Evolutionary conservation across 2,888 invertebrate species (phyloP), one percentile per base, ranked within the genome.

Genomic region (Strigamia crassipes): DNA sequence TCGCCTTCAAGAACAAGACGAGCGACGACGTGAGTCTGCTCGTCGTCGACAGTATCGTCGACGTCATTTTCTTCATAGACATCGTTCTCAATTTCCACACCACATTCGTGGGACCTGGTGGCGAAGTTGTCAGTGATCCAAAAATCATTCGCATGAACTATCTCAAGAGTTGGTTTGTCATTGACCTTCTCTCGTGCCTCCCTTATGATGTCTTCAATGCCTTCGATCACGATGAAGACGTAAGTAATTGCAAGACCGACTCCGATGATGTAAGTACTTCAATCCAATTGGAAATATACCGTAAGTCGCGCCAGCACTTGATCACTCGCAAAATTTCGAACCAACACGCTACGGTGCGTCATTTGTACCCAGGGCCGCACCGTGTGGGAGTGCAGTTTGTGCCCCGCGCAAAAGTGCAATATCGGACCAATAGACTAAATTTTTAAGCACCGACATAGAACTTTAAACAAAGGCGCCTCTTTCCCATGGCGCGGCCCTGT

Each of bases 171-270:
- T 99, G 99, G 99, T 99, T 99, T 90, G 94, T 99, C 87, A 98
- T 99, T 88, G 99, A 99, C 90, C 92, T 99, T 87, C 92, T 99
- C 85, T 98, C 98, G 87, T 99, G 99, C 90, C 92, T 99, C 89
- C 99, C 99, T 85, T 99, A 99, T 90, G 99, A 99, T 90, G 98
- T 99, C 86, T 99, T 99, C 93, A 99, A 99, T 90, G 99, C 99
- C 86, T 99, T 99, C 91, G 99, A 99, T 90, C 96, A 98, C 89
- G 98, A 97, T 89, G 98, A 99, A 91, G 98, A 86, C 83, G 86
- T 86, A 85, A 86, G 86, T 84, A 83, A 81, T 73, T 83, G 83
- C 82, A 78, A 82, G 83, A 83, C 83, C 21, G 82, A 83, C 34
- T 66, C 66, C 31, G 83, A 83, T 82, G 83, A 82, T 51, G 82